A percentile compares a stretch with the other conserved stretches of the same genome.
These are phyloP conservation scores for Eidolon dupreanum DNA, from an alignment of 2,797 vertebrate genomes.

Conservation along the genomic window DNA sequence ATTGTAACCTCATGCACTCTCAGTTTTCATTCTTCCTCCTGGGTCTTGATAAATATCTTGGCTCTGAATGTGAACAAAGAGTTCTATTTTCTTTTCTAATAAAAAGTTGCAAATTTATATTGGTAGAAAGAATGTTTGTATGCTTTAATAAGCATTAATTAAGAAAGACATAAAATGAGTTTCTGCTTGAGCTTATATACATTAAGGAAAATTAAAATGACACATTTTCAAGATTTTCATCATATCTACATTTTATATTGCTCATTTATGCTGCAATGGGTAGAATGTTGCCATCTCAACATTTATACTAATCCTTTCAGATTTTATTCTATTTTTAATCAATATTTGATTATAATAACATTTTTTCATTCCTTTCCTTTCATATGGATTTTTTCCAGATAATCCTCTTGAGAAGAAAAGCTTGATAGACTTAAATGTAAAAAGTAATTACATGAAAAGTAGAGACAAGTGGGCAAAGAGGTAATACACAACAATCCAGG, in stretches of 20 bases:
- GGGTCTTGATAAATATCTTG: neutral
- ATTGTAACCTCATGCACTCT: neutral
- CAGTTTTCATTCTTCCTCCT: neutral
- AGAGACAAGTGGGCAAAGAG: neutral
- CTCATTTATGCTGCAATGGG: neutral
- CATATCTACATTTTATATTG: neutral
- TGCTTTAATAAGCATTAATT: constrained; percentile 35
- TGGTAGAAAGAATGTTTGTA: neutral
- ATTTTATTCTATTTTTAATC: neutral
- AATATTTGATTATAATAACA: neutral
- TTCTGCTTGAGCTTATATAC: neutral
- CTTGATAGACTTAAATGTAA: constrained; percentile 3
- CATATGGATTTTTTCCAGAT: neutral
- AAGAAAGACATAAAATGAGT: neutral
- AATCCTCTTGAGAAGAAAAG: constrained; percentile 31
- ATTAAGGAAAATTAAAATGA: constrained; percentile 8
- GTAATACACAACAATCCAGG: neutral
- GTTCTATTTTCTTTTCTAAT: neutral
- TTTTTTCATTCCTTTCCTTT: neutral
- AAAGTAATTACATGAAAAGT: neutral
- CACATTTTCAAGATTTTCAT: neutral
- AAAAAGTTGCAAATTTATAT: neutral
- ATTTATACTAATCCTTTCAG: neutral
- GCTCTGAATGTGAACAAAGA: neutral
- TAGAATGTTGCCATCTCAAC: neutral